phyloP scores from a whole-genome alignment of 2,797 vertebrate species.

The Crenuchus spilurus region DNA sequence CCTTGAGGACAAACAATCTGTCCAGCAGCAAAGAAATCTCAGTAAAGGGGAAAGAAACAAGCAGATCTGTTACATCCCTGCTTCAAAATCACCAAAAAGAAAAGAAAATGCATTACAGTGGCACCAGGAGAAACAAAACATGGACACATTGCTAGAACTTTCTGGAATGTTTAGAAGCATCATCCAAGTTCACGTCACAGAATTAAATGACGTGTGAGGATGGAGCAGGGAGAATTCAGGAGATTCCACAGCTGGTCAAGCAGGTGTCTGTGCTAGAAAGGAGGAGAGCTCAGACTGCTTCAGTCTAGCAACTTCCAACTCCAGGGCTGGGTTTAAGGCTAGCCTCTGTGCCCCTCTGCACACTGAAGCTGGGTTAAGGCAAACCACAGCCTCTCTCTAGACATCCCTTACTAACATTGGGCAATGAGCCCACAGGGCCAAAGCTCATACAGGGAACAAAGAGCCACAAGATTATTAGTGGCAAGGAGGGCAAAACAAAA shows the following conservation, averaged over 20 bases:
- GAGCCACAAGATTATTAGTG: not conserved
- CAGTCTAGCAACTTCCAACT: constrained; percentile 35
- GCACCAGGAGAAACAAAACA: constrained; percentile 12
- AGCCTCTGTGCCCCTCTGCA: constrained; percentile 61
- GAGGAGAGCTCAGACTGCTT: not conserved
- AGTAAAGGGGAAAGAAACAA: constrained; percentile 46
- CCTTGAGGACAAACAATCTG: constrained; percentile 57
- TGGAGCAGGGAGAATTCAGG: not conserved
- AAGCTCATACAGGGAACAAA: constrained; percentile 29
- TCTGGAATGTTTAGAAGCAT: constrained; percentile 72
- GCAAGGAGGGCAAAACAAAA: constrained; percentile 16
- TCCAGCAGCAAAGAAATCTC: constrained; percentile 67
- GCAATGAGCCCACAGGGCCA: constrained; percentile 31
- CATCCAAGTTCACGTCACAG: constrained; percentile 17
- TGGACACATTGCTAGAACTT: constrained; percentile 24
- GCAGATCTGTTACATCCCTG: not conserved
- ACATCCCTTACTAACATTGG: constrained; percentile 23
- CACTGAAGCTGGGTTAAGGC: constrained; percentile 63
- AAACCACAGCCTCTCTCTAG: constrained; percentile 58
- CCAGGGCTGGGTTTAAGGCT: constrained; percentile 67
- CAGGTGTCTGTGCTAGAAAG: not conserved
- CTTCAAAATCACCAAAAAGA: constrained; percentile 1
- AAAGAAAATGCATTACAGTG: not conserved
- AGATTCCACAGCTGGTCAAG: not conserved
- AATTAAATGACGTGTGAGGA: constrained; percentile 3